Evolutionary conservation across 2,113 vertebrate genomes (phyloP), one percentile per base, ranked within the genome.

Genomic region (Phrynosoma blainvillii): DNA sequence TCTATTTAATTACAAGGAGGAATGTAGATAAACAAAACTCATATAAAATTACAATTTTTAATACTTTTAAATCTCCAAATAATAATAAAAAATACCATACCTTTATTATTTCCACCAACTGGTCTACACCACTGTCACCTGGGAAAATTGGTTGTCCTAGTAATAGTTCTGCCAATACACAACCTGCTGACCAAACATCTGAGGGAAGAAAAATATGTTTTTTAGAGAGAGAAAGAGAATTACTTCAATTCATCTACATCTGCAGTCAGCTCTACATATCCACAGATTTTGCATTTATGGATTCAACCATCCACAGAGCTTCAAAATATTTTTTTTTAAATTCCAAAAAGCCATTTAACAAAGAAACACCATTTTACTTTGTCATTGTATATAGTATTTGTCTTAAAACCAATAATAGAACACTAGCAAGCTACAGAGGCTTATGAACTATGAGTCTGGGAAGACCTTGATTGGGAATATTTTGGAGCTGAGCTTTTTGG

Each of bases 181-280:
- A 99, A 92, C 99, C 99, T 62, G 99, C 99, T 96, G 99, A 99
- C 99, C 99, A 99, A 93, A 99, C 99, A 91, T 99, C 99, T 99
- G 47, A 84, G 93, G 89, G 85, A 21, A 90, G 90, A 88, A 10
- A 23, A 13, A 65, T 68, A 14, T 21, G 5, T 66, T 6, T 66
- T 66, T 21, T 82, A 81, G 12, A 25, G 47, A 83, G 7, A 94
- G 84, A 80, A 3, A 14, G 54, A 79, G 10, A 90, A 92, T 36
- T 1, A 42, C 2, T 47, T 82, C 32, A 25, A 42, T 40, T 47
- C 59, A 16, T 9, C 25, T 70, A 5, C 18, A 74, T 32, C 1
- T 36, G 52, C 13, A 3, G 13, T 42, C 68, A 74, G 10, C 14
- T 62, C 21, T 11, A 73, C 54, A 56, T 5, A 13, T 12, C n/a